Evolutionary conservation across 2,797 vertebrate species (phyloP), one percentile per base, ranked within the genome.

Genomic region (Apogon hyalosoma): DNA sequence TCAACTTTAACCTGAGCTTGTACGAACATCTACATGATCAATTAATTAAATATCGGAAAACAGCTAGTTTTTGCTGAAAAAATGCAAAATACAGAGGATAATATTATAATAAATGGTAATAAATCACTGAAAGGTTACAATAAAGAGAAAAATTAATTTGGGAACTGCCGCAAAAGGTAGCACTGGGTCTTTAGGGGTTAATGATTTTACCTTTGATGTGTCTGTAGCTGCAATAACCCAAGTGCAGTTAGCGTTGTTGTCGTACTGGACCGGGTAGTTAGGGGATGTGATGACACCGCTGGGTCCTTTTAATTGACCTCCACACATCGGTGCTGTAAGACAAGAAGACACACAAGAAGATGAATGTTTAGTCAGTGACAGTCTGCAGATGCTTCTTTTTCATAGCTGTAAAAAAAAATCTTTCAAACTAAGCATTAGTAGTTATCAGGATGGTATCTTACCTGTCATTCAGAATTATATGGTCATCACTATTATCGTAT

Each of bases 191-290:
- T 28, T 28, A 28, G 2, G 40, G 12, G n/a, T 61, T 9, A 10
- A 48, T 31, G 24, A 38, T 60, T 60, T 75, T 86, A 99, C 98
- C 98, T 98, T 99, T 24, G 95, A 92, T 0, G 90, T 90, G 64
- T 98, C 97, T 40, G 97, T 93, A 0, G 97, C 95, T 0, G 96
- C 95, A 92, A 99, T 98, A 89, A 99, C 93, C 98, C 98, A 99
- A 42, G 98, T 96, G 33, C 98, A 99, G 92, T 98, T 98, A 28
- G 98, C 97, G 0, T 98, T 98, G 94, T 98, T 99, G 88, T 99
- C 98, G 2, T 99, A 99, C 43, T 99, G 97, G 52, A 99, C 97
- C 0, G 98, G 98, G 78, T 96, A 99, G 91, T 99, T 99, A 45
- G 98, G 98, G 41, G 98, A 99, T 0, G 97, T 98, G 86, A 99